A percentile compares a stretch with the other conserved stretches of the same genome.
These are phyloP conservation scores for Betta splendens DNA, from an alignment of 2,797 vertebrate species.

Conservation along the genomic window DNA sequence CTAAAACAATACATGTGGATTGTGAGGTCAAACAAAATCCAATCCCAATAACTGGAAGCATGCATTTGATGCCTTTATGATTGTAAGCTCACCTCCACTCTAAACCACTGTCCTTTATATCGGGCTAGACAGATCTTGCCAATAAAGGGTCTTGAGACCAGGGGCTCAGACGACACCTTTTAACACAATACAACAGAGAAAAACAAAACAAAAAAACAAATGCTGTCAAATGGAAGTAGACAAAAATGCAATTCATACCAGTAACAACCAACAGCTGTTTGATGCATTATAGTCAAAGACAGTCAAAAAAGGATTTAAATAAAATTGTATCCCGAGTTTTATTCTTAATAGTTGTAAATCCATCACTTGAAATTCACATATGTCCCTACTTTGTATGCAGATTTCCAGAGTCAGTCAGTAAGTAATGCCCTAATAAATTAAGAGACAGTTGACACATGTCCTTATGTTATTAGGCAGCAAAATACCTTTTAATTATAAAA, in stretches of 20 bases:
- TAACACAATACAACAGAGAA: constrained; percentile 42
- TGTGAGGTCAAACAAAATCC: neutral
- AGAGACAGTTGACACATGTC: neutral
- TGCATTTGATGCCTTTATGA: neutral
- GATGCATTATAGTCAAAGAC: too few relatives aligned
- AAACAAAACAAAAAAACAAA: constrained; percentile 10
- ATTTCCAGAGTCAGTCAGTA: too few relatives aligned
- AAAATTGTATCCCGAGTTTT: neutral
- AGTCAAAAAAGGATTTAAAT: neutral
- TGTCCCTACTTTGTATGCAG: too few relatives aligned
- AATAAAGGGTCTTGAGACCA: constrained; percentile 87
- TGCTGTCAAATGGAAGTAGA: neutral
- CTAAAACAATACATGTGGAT: too few relatives aligned
- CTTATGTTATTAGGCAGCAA: neutral
- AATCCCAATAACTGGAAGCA: too few relatives aligned
- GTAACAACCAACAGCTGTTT: neutral
- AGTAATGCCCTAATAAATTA: neutral
- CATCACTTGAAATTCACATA: neutral
- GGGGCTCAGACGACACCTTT: constrained; percentile 81
- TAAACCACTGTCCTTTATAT: constrained; percentile 89
- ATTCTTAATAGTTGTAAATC: neutral
- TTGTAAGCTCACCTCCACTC: constrained; percentile 86
- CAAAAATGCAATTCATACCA: neutral
- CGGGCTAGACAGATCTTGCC: constrained; percentile 90
- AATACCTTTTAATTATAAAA: neutral